Percentiles rank a stretch among this genome's conserved stretches.
phyloP scores from a whole-genome alignment of 2,888 invertebrate species.

The Nymphalis urticae region DNA sequence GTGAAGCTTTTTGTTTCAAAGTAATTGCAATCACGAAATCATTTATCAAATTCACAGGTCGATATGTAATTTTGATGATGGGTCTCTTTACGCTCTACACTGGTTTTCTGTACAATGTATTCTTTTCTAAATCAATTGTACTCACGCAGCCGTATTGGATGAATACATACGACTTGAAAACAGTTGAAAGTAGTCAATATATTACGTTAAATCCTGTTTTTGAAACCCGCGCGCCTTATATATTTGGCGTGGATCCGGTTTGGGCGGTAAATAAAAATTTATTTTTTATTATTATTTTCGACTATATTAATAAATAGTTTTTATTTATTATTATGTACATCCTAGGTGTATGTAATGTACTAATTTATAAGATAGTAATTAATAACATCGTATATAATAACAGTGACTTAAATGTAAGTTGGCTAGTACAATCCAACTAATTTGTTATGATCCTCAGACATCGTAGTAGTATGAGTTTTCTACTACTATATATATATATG shows the following conservation, averaged over 20 bases:
- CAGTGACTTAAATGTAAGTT: no score
- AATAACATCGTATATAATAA: no score
- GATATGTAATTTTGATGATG: slow-evolving; percentile 97
- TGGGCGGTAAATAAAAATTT: slow-evolving; percentile 81
- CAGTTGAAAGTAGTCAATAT: slow-evolving; percentile 33
- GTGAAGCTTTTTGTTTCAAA: no score
- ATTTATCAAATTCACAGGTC: slow-evolving; percentile 78
- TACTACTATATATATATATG: no score
- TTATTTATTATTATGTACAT: no score
- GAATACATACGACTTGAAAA: slow-evolving; percentile 44
- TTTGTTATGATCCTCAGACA: no score
- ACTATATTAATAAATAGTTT: background rate
- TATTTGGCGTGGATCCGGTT: slow-evolving; percentile 89
- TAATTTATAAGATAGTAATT: no score
- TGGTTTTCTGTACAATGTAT: slow-evolving; percentile 97
- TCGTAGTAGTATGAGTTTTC: no score
- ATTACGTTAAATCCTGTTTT: slow-evolving; percentile 83
- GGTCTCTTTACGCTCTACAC: slow-evolving; percentile 97
- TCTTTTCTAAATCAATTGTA: slow-evolving; percentile 93
- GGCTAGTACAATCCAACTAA: no score
- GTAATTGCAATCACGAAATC: no score
- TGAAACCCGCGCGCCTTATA: slow-evolving; percentile 85
- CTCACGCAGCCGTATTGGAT: slow-evolving; percentile 91
- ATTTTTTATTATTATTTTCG: background rate
- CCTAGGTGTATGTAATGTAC: no score